These are phyloP conservation scores for Mylabris phalerata DNA, from an alignment of 1,140 invertebrate genomes.

Conservation along the genomic window DNA sequence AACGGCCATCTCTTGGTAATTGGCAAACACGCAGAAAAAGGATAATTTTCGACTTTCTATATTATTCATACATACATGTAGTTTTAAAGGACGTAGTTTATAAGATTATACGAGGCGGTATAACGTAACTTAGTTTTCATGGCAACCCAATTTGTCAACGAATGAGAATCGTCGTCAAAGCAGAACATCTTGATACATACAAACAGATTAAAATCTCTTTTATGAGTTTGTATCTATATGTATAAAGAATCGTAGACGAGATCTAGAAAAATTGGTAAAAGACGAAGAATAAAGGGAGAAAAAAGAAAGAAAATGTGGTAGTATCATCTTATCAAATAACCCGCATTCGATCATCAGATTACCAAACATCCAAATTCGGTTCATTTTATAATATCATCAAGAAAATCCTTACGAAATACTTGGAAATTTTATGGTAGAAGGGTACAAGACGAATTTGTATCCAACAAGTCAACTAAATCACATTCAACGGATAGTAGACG, in stretches of 20 bases:
- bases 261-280: too few relatives aligned
- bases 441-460: not conserved
- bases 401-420: not conserved
- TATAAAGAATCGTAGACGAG: too few relatives aligned
- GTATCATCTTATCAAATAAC: constrained; percentile 19
- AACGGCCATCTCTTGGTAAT: not conserved
- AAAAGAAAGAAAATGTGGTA: constrained; percentile 20
- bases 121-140: constrained; percentile 8
- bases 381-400: constrained; percentile 21
- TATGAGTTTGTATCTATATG: not conserved
- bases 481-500: too few relatives aligned
- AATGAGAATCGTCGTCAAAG: constrained; percentile 16
- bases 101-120: constrained; percentile 3
- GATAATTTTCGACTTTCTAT: not conserved
- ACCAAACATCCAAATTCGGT: constrained; percentile 26
- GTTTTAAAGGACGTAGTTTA: not conserved
- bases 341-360: constrained; percentile 32
- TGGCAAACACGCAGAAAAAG: not conserved
- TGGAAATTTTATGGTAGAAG: too few relatives aligned
- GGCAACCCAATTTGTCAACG: constrained; percentile 12
- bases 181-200: not conserved
- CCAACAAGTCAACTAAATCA: too few relatives aligned
- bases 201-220: constrained; percentile 30
- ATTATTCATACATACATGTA: too few relatives aligned
- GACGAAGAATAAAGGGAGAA: too few relatives aligned